These are phyloP conservation scores for Orthonychiurus folsomi DNA, from an alignment of 2,888 invertebrate species.

Conservation along the genomic window DNA sequence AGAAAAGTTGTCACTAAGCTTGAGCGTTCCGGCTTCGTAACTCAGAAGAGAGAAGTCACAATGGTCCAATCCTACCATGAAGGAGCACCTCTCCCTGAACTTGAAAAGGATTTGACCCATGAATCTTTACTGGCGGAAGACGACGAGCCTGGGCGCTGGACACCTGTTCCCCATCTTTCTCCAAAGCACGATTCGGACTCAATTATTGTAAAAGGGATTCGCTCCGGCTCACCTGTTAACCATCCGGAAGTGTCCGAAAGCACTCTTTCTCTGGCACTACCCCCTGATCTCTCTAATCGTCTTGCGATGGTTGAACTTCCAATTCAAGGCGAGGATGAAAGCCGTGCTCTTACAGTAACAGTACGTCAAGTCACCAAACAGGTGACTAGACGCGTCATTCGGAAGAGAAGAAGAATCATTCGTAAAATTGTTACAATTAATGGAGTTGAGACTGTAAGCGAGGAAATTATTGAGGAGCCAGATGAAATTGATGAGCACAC, in stretches of 20 bases:
- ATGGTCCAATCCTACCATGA: slow-evolving; percentile 27
- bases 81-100: background rate
- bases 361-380: slow-evolving; percentile 73
- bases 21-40: slow-evolving; percentile 31
- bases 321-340: background rate
- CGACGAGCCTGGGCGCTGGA: background rate
- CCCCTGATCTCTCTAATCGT: background rate
- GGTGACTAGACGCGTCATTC: slow-evolving; percentile 65
- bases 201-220: background rate
- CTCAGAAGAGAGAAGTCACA: slow-evolving; percentile 35
- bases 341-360: slow-evolving; percentile 53
- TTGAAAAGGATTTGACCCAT: background rate
- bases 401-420: slow-evolving; percentile 64
- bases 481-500: slow-evolving; percentile 55
- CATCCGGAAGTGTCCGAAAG: background rate
- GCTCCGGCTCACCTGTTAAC: background rate
- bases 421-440: slow-evolving; percentile 67
- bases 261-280: background rate
- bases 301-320: slow-evolving; percentile 5
- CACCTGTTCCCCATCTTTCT: background rate
- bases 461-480: slow-evolving; percentile 76
- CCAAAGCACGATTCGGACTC: background rate
- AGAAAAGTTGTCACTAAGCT: slow-evolving; percentile 30
- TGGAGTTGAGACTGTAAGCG: slow-evolving; percentile 72
- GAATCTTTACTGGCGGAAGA: background rate